Evolutionary conservation across 2,888 invertebrate species (phyloP), one percentile per base, ranked within the genome.

Genomic region (Sialis lutaria): DNA sequence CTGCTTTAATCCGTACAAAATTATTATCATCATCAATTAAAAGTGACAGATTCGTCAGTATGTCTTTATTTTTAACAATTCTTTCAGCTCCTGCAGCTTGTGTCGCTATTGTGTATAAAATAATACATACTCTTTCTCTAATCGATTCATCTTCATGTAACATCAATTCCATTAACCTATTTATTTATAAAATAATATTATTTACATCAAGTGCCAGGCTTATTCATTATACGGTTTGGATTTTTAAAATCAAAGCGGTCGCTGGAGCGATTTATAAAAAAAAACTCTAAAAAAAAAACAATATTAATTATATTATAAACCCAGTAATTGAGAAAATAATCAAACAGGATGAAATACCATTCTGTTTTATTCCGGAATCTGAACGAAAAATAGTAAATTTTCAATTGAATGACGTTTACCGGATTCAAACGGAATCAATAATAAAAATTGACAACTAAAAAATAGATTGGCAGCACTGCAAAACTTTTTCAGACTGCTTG

Each of bases 111-210:
- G 60, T 59, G 37, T 54, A 58, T 41, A 66, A 59, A 40, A 62
- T 57, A 49, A 63, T 55, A 5, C 64, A 61, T 5, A 60, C 58
- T 53, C 62, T 58, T 56, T 70, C 68, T 30, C 68, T 58, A 34
- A 69, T 54, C 44, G 58, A 58, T 7, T 57, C 52, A 52, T 63
- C 59, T 8, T 55, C 52, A 34, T 62, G 57, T 4, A 53, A 34
- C 48, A 67, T 53, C 35, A 65, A 53, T 53, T 63, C 60, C 8
- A 58, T 56, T 49, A 68, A 50, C 52, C 67, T 65, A 50, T 37
- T 48, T 34, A 40, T 40, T 35, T 42, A 12, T 48, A 44, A 47
- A 43, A 35, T n/a, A n/a, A n/a, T n/a, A n/a, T n/a, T n/a, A n/a
- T n/a, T n/a, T n/a, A n/a, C n/a, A n/a, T n/a, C n/a, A n/a, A n/a